Evolutionary conservation across 2,113 vertebrate genomes (phyloP).

Genomic region (Percopsis transmontana): DNA sequence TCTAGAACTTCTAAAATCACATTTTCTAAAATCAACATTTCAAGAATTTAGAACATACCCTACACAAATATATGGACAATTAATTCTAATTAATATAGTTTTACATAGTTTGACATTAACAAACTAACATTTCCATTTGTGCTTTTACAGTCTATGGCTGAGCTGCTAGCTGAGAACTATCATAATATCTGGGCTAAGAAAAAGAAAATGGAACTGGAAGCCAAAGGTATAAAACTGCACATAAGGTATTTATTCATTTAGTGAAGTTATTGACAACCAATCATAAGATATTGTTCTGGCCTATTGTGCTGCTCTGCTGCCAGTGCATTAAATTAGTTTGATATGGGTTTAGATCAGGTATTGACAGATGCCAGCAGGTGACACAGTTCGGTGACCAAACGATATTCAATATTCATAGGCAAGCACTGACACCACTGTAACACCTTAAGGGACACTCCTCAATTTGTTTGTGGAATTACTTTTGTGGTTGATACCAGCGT

Average conservation of each 20-base stretch:
- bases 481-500: too few species aligned
- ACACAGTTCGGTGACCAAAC: background rate
- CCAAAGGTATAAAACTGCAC: slow-evolving; percentile 87
- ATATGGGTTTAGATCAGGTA: background rate
- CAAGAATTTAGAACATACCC: background rate
- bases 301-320: too few species aligned
- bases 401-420: background rate
- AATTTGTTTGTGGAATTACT: too few species aligned
- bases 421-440: too few species aligned
- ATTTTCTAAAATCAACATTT: background rate
- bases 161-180: slow-evolving; percentile 96
- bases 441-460: too few species aligned
- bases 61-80: background rate
- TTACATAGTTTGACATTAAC: too few species aligned
- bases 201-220: slow-evolving; percentile 93
- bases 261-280: too few species aligned
- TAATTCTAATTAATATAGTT: background rate
- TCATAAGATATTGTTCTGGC: too few species aligned
- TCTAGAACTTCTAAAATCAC: too few species aligned
- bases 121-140: slow-evolving; percentile 2
- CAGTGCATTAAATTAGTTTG: background rate
- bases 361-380: slow-evolving; percentile 11
- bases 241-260: background rate
- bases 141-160: slow-evolving; percentile 88
- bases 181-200: slow-evolving; percentile 97